Base-by-base conservation (phyloP, 2,797 vertebrate species). In the Acanthis flammea region DNA sequence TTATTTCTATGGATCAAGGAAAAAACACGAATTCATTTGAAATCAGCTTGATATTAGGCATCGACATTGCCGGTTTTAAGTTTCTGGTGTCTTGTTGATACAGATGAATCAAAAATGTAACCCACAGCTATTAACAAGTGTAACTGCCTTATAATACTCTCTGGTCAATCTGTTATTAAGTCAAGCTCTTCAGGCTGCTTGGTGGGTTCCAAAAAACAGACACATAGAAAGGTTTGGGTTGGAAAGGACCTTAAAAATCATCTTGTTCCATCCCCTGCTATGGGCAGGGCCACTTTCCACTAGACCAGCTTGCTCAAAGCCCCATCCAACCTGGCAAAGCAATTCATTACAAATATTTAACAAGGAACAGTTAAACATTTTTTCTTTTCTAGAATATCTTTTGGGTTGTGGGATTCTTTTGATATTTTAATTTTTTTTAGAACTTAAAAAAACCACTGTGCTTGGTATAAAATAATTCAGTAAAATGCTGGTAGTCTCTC, bases 271-370 rank as follows among this genome's bases (percentile, higher is more conserved):
- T 28, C 9, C 30, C 8, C 25, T 76, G 8, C 15, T 37, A 8
- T n/a, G 9, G 55, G 22, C 6, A 27, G 39, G 58, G 33, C n/a
- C 25, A 65, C 33, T 51, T 58, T 65, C 45, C 19, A 23, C 24
- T 31, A 44, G 14, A 39, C 19, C 50, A 63, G 12, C 21, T 51
- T 76, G 28, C 44, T 63, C 28, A 51, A 71, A 51, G 22, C 44
- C 37, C 30, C 18, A 31, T 35, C 39, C 57, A 63, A 70, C 30
- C 33, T 33, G 30, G 21, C 50, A 83, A 14, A 45, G 72, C 30
- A 75, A 73, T 79, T 90, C 2, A 55, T 65, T 74, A 28, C 57
- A 91, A 65, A 77, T 41, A 63, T 70, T 90, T 79, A 54, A 67
- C 25, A 41, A 41, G 41, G 47, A 86, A 6, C 17, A 88, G 48